Evolutionary conservation across 2,888 invertebrate species (phyloP).

Genomic region (Lissonota sp.): DNA sequence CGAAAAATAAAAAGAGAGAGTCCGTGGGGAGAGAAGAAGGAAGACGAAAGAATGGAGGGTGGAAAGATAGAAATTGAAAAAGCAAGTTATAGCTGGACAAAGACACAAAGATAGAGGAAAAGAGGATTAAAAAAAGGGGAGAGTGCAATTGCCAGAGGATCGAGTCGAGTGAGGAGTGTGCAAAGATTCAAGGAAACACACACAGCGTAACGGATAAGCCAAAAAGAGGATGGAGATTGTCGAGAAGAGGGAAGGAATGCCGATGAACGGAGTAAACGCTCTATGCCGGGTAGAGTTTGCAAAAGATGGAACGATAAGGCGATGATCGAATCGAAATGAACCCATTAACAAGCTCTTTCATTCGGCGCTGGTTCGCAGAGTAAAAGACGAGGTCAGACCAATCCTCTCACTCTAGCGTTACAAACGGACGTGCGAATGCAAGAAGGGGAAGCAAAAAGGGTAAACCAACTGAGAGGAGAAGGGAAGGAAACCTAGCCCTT

Average conservation of each 20-base stretch:
- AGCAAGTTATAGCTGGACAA: slow-evolving; percentile 51
- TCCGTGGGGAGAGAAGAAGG: neutral
- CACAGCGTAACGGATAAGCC: slow-evolving; percentile 33
- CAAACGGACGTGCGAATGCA: slow-evolving; percentile 42
- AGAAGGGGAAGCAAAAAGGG: slow-evolving; percentile 27
- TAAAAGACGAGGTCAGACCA: slow-evolving; percentile 63
- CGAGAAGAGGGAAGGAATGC: slow-evolving; percentile 37
- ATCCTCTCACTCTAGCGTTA: slow-evolving; percentile 59
- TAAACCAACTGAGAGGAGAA: slow-evolving; percentile 13
- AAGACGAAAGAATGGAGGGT: slow-evolving; percentile 12
- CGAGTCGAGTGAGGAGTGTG: neutral
- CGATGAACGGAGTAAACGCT: slow-evolving; percentile 46
- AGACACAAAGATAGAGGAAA: slow-evolving; percentile 43
- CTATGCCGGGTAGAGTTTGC: slow-evolving; percentile 45
- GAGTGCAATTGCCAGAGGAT: slow-evolving; percentile 38
- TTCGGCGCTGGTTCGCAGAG: slow-evolving; percentile 59
- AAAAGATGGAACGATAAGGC: slow-evolving; percentile 74
- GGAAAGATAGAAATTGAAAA: slow-evolving; percentile 55
- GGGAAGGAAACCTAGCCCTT: slow-evolving; percentile 24
- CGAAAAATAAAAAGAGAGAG: slow-evolving; percentile 25
- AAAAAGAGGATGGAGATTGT: slow-evolving; percentile 36
- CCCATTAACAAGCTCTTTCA: slow-evolving; percentile 82
- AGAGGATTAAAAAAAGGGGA: neutral
- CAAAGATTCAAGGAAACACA: slow-evolving; percentile 34
- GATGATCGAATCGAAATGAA: slow-evolving; percentile 82